Evolutionary conservation across 2,113 vertebrate genomes (phyloP).

Genomic region (Gnathonemus longibarbis): DNA sequence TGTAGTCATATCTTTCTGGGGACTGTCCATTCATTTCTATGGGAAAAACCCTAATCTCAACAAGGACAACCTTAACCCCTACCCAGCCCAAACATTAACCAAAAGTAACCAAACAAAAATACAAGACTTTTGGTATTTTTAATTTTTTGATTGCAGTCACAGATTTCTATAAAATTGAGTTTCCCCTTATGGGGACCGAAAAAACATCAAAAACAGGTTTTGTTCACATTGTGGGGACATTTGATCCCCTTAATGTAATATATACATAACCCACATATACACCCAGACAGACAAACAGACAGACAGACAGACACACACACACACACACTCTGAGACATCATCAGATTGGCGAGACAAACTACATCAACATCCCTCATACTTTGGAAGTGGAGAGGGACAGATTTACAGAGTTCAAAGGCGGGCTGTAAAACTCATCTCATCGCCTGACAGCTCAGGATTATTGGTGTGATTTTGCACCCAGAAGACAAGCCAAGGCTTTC

Average conservation of each 20-base stretch:
- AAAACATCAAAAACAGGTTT: background rate
- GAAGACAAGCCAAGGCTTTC: background rate
- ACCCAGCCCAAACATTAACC: background rate
- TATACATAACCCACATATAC: background rate
- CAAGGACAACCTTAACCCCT: background rate
- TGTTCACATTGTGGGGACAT: background rate
- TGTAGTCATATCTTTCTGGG: background rate
- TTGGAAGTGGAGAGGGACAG: background rate
- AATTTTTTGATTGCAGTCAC: background rate
- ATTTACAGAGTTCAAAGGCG: background rate
- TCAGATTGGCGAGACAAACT: background rate
- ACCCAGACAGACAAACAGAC: too few relatives aligned
- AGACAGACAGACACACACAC: too few relatives aligned
- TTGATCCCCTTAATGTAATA: background rate
- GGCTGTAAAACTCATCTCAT: background rate
- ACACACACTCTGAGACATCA: background rate
- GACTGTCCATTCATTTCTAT: background rate
- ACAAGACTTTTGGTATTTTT: background rate
- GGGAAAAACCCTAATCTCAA: background rate
- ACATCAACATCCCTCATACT: background rate
- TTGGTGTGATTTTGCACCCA: too few relatives aligned
- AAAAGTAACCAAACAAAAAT: background rate
- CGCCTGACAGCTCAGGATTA: background rate
- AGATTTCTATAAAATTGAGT: background rate
- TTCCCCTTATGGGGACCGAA: background rate